phyloP scores from a whole-genome alignment of 2,113 vertebrate species.

The Hassar affinis region DNA sequence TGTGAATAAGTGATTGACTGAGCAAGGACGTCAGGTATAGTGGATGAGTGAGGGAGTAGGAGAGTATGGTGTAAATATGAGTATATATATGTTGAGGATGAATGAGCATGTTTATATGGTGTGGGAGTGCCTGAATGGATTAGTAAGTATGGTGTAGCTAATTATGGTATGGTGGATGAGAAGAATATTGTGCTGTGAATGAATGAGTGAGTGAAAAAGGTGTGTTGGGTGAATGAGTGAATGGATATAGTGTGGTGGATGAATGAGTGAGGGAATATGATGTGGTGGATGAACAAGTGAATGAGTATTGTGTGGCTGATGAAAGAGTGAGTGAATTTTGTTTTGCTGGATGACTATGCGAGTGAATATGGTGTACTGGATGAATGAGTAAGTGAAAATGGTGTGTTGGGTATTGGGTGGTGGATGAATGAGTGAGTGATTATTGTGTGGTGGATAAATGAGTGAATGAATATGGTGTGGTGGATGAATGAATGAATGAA shows the following conservation, averaged over 20 bases:
- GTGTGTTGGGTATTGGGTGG: not conserved
- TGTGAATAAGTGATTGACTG: too few species aligned
- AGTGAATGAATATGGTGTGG: too few species aligned
- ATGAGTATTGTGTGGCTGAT: slow-evolving; percentile 66
- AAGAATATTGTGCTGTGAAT: not conserved
- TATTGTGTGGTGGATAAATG: not conserved
- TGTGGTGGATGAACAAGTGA: slow-evolving; percentile 57
- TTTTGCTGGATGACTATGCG: too few species aligned
- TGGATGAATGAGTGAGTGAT: not conserved
- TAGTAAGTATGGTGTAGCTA: not conserved
- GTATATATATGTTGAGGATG: too few species aligned
- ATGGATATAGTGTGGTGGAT: not conserved
- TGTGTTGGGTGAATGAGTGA: too few species aligned
- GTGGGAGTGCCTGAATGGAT: not conserved
- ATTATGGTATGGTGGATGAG: not conserved
- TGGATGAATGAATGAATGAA: too few species aligned
- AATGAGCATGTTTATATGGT: slow-evolving; percentile 60
- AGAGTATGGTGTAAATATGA: slow-evolving; percentile 71
- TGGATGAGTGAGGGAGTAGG: slow-evolving; percentile 71
- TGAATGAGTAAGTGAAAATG: not conserved
- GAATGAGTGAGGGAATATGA: slow-evolving; percentile 76
- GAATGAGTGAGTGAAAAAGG: not conserved
- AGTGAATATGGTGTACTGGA: not conserved
- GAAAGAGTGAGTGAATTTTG: not conserved
- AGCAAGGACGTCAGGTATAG: not conserved